A percentile compares a stretch with the other conserved stretches of the same genome.
phyloP scores from a whole-genome alignment of 2,113 vertebrate genomes.

The Marmota monax region DNA sequence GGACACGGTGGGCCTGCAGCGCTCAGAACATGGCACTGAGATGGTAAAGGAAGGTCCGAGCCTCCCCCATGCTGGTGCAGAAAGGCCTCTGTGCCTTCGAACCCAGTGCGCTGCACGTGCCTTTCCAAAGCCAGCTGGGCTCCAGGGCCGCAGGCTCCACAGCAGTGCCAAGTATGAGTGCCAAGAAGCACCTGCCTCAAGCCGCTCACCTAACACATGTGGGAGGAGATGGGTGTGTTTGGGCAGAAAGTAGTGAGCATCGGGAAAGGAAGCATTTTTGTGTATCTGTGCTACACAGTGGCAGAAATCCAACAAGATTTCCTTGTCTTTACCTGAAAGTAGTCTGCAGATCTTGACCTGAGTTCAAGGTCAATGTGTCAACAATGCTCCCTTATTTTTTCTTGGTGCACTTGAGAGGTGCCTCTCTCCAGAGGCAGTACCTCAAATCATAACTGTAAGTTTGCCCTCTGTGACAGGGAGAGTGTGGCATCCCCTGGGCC shows the following conservation, averaged over 20 bases:
- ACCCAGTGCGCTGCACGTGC: neutral
- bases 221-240: neutral
- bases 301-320: neutral
- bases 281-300: neutral
- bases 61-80: fast-evolving
- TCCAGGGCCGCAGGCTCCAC: neutral
- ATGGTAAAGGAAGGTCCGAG: fast-evolving
- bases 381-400: neutral
- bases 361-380: neutral
- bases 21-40: fast-evolving
- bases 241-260: neutral
- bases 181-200: neutral
- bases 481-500: neutral
- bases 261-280: neutral
- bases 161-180: neutral
- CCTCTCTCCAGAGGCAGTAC: neutral
- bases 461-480: neutral
- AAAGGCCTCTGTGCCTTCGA: fast-evolving
- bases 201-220: neutral
- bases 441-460: neutral
- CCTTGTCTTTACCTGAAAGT: neutral
- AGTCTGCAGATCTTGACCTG: neutral
- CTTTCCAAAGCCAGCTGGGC: neutral
- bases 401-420: neutral
- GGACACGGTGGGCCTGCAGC: neutral